A percentile compares a stretch with the other conserved stretches of the same genome.
Conservation (phyloP, 2,797 vertebrate species). For the Nyctalus aviator region DNA sequence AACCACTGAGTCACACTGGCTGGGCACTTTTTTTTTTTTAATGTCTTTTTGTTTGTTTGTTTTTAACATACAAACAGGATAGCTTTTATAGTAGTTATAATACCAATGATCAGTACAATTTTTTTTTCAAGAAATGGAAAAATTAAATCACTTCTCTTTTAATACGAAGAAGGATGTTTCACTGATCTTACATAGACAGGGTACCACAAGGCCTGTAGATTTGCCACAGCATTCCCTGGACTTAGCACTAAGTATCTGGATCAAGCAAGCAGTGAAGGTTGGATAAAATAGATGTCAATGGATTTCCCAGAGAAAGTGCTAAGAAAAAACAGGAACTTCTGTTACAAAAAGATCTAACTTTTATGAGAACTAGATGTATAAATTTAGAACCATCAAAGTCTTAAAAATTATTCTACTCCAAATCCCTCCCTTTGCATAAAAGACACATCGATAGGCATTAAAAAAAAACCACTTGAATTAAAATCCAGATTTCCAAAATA, state of each 20-base stretch:
- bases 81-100: neutral
- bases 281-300: neutral
- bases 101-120: neutral
- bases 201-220: neutral
- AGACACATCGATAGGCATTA: neutral
- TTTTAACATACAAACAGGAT: neutral
- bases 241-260: neutral
- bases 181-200: neutral
- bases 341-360: slow-evolving; percentile 43
- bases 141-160: neutral
- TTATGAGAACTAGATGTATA: neutral
- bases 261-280: neutral
- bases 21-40: no score
- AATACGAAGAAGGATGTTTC: neutral
- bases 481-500: slow-evolving; percentile 13
- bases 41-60: neutral
- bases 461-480: neutral
- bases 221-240: neutral
- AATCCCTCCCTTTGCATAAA: neutral
- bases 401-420: neutral
- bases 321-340: neutral
- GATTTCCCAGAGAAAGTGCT: neutral
- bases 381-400: slow-evolving; percentile 21
- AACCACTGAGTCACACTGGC: no score
- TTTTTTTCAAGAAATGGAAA: neutral